Evolutionary conservation across 2,797 vertebrate species (phyloP).

Genomic region (Pterois miles): DNA sequence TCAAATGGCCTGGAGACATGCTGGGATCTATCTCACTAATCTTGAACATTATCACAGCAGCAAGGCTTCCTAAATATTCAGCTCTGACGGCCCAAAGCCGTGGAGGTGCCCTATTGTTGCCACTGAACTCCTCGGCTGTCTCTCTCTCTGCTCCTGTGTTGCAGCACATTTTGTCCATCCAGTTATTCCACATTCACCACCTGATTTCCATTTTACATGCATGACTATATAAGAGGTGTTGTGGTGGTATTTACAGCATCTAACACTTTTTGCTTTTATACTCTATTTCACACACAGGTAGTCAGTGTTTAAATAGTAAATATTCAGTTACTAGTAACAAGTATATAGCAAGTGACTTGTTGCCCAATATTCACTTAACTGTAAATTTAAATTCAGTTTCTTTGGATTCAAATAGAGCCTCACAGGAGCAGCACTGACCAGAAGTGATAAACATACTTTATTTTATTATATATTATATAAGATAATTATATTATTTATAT

Average conservation of each 20-base stretch:
- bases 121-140: neutral
- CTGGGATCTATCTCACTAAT: constrained; percentile 25
- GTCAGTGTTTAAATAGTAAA: neutral
- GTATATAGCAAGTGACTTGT: neutral
- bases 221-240: neutral
- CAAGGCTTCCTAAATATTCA: neutral
- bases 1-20: constrained; percentile 20
- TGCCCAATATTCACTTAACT: neutral
- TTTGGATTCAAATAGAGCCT: neutral
- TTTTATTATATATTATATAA: no score
- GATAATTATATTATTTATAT: no score
- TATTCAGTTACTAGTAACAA: neutral
- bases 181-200: neutral
- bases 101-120: neutral
- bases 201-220: neutral
- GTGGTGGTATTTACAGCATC: neutral
- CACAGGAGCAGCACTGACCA: neutral
- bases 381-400: neutral
- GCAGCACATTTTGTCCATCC: neutral
- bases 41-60: neutral
- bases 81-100: neutral
- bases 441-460: neutral
- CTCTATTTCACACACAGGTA: neutral
- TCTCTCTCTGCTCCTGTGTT: neutral
- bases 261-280: no score